A percentile compares a stretch with the other conserved stretches of the same genome.
These are phyloP conservation scores for Euphysa ruthae DNA, from an alignment of 30 jellyfish, hydroid and myxozoan species.

Conservation along the genomic window DNA sequence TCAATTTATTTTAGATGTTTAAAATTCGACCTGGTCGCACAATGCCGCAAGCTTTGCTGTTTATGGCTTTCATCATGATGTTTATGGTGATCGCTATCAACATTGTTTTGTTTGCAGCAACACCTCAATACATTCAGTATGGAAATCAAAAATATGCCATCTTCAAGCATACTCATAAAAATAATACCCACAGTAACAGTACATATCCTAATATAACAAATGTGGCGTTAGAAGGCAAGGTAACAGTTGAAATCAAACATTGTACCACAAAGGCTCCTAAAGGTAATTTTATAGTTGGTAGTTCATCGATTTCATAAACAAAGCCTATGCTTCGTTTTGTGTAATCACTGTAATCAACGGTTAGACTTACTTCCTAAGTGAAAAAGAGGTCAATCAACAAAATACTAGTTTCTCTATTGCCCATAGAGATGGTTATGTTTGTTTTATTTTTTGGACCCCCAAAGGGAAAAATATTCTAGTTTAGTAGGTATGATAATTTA, in stretches of 20 bases:
- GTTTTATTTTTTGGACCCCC: no score
- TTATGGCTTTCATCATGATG: conserved; percentile 82
- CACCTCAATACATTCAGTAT: conserved; percentile 71
- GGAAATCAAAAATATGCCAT: conserved; percentile 59
- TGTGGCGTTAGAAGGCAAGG: not conserved
- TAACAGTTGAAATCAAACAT: not conserved
- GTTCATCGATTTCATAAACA: no score
- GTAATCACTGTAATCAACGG: no score
- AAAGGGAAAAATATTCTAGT: no score
- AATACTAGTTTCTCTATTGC: no score
- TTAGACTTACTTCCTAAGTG: no score
- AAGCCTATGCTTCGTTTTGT: no score
- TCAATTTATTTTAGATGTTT: conserved; percentile 40
- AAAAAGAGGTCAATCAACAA: no score
- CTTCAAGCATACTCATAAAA: not conserved
- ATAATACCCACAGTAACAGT: not conserved
- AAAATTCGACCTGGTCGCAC: conserved; percentile 72
- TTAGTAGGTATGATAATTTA: no score
- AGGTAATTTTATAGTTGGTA: conserved; percentile 1
- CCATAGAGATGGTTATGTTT: no score
- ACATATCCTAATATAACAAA: not conserved
- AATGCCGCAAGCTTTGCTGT: conserved; percentile 79
- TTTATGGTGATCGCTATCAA: conserved; percentile 60
- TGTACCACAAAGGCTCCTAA: conserved; percentile 36
- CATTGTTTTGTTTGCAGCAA: conserved; percentile 49